These are phyloP conservation scores for Drosophila varians DNA, from an alignment of 1,140 invertebrate genomes.

Conservation along the genomic window DNA sequence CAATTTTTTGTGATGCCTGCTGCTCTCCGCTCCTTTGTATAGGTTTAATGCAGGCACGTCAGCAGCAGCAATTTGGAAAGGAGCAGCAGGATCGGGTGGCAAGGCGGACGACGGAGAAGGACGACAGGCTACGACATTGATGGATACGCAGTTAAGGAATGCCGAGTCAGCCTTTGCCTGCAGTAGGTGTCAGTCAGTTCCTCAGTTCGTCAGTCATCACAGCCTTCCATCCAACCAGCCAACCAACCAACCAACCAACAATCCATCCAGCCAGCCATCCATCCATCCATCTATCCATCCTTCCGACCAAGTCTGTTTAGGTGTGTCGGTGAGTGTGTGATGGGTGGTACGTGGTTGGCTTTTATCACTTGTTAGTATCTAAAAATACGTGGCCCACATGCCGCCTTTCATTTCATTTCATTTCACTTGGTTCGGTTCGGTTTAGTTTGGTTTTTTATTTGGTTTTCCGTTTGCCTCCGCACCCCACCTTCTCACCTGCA, in stretches of 20 bases:
- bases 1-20: slow-evolving; percentile 57
- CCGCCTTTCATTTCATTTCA: slow-evolving; percentile 69
- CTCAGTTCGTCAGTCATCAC: slow-evolving; percentile 58
- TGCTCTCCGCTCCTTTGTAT: slow-evolving; percentile 38
- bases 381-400: slow-evolving; percentile 79
- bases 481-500: slow-evolving; percentile 49
- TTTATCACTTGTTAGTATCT: slow-evolving; percentile 82
- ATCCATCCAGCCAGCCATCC: slow-evolving; percentile 18
- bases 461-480: slow-evolving; percentile 18
- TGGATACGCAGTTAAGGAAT: slow-evolving; percentile 75
- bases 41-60: slow-evolving; percentile 76
- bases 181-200: slow-evolving; percentile 56
- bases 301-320: slow-evolving; percentile 1
- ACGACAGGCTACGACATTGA: slow-evolving; percentile 74
- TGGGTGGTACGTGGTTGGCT: slow-evolving; percentile 57
- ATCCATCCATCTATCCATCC: slow-evolving; percentile 4
- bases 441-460: slow-evolving; percentile 54
- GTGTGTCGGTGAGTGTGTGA: slow-evolving; percentile 19
- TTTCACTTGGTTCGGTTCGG: slow-evolving; percentile 53
- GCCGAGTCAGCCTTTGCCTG: slow-evolving; percentile 68
- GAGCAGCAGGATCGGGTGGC: slow-evolving; percentile 24
- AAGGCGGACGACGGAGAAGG: slow-evolving; percentile 21
- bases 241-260: not conserved
- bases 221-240: slow-evolving; percentile 17
- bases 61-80: slow-evolving; percentile 61